Percentiles rank a stretch among this genome's conserved stretches.
Evolutionary conservation across 2,113 vertebrate genomes (phyloP).

Genomic region (Proterorhinus semilunaris): DNA sequence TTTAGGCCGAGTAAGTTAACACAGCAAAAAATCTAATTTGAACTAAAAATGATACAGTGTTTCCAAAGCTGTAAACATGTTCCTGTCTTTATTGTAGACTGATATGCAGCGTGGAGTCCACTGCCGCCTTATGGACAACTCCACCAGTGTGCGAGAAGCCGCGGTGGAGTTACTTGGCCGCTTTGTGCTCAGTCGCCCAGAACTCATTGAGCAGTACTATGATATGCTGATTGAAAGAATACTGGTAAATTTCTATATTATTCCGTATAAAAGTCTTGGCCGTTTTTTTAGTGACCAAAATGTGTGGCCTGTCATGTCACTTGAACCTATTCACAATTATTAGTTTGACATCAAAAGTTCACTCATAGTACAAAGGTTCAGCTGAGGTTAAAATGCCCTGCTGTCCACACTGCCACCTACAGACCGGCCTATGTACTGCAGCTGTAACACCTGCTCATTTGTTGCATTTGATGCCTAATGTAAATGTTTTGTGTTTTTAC

Average conservation of each 20-base stretch:
- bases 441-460: not conserved
- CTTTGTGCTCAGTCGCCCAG: conserved; percentile 93
- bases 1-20: conserved; percentile 85
- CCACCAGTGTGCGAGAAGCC: conserved; percentile 95
- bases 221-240: conserved; percentile 95
- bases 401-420: conserved; percentile 30
- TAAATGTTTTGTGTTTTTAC: not conserved
- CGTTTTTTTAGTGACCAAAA: not conserved
- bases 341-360: conserved; percentile 14
- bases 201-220: conserved; percentile 99
- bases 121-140: conserved; percentile 96
- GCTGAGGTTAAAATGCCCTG: conserved; percentile 26
- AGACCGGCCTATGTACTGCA: conserved; percentile 22
- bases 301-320: not conserved
- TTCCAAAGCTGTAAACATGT: not conserved
- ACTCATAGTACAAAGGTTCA: conserved; percentile 31
- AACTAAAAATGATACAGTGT: not conserved
- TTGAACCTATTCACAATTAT: not conserved
- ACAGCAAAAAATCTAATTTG: not conserved
- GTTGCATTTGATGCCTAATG: not conserved
- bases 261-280: not conserved
- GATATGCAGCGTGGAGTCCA: conserved; percentile 99
- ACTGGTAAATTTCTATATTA: conserved; percentile 51
- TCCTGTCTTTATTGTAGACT: conserved; percentile 69
- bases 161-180: conserved; percentile 95